phyloP scores from a whole-genome alignment of 2,113 vertebrate species.

The Spilogale gracilis region DNA sequence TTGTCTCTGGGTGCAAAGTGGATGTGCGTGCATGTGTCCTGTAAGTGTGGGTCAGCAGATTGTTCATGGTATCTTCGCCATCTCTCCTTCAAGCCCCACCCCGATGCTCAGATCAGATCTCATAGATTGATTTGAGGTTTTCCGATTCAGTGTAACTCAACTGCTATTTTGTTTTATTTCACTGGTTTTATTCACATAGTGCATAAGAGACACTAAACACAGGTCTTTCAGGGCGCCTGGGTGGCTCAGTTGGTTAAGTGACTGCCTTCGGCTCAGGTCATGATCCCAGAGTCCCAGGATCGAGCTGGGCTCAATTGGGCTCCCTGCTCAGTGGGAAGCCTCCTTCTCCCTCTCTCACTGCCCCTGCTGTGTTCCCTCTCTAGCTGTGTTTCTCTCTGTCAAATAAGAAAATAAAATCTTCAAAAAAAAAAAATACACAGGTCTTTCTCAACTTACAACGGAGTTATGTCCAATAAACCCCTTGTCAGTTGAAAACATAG shows the following conservation, averaged over 20 bases:
- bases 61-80: neutral
- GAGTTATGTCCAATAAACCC: neutral
- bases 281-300: no score
- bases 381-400: no score
- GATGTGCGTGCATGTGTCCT: no score
- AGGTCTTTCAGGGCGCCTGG: neutral
- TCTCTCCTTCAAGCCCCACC: neutral
- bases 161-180: slow-evolving; percentile 23
- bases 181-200: neutral
- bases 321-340: no score
- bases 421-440: neutral
- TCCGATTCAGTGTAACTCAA: neutral
- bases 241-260: no score
- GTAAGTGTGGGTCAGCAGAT: no score
- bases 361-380: no score
- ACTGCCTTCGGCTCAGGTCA: no score
- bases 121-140: neutral
- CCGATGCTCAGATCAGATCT: neutral
- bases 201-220: neutral
- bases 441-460: neutral
- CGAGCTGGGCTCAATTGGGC: no score
- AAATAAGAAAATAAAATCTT: no score
- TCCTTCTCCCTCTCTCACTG: no score
- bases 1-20: neutral
- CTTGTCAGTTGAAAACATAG: neutral